phyloP scores from a whole-genome alignment of 35 echinoderm and acorn worm species.

The Apostichopus japonicus region DNA sequence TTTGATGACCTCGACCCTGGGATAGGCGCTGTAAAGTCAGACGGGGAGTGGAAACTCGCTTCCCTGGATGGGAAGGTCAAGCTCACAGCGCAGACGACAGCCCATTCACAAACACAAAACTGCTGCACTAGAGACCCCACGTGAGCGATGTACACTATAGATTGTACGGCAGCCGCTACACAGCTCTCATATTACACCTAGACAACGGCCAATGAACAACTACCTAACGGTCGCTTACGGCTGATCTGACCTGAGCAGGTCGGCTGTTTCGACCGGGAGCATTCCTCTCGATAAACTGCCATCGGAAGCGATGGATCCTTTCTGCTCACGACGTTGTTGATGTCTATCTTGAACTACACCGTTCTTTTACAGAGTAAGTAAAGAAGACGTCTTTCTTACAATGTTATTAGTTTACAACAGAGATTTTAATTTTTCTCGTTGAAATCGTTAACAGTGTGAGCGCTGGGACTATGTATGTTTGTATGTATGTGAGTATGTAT shows the following conservation, averaged over 20 bases:
- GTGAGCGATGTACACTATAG: slow-evolving; percentile 10
- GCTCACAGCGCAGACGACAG: slow-evolving; percentile 18
- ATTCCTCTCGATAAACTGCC: background rate
- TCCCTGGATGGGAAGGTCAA: slow-evolving; percentile 30
- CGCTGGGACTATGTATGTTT: too few relatives aligned
- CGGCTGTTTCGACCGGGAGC: background rate
- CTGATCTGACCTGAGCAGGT: background rate
- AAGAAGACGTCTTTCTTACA: too few relatives aligned
- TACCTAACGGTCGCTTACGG: background rate
- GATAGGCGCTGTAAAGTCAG: background rate
- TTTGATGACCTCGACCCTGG: slow-evolving; percentile 36
- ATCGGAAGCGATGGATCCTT: too few relatives aligned
- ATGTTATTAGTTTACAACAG: too few relatives aligned
- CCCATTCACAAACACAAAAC: slow-evolving; percentile 37
- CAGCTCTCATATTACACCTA: slow-evolving; percentile 2
- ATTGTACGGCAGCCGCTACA: background rate
- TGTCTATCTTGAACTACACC: too few relatives aligned
- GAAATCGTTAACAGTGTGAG: too few relatives aligned
- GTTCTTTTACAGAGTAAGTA: too few relatives aligned
- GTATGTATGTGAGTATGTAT: too few relatives aligned
- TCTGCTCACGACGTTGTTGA: too few relatives aligned
- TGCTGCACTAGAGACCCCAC: background rate
- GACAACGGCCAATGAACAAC: background rate
- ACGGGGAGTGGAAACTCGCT: background rate
- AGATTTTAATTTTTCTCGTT: too few relatives aligned